A percentile compares a stretch with the other conserved stretches of the same genome.
Evolutionary conservation across 2,797 vertebrate genomes (phyloP).

Genomic region (Darevskia nairensis): DNA sequence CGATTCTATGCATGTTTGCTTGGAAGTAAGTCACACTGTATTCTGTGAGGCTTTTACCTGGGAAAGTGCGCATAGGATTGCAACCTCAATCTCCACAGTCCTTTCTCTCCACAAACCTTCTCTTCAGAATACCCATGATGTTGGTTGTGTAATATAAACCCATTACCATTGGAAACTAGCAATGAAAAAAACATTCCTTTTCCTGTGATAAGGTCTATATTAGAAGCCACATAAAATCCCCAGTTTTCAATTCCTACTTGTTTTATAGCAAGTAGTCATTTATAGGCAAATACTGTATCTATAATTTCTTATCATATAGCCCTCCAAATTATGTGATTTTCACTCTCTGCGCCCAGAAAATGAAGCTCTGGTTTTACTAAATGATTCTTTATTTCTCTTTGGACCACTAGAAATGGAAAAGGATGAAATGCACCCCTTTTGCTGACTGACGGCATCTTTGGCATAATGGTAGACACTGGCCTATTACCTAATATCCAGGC

Average conservation of each 20-base stretch:
- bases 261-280: slow-evolving; percentile 17
- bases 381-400: not conserved
- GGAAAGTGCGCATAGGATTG: not conserved
- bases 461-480: not conserved
- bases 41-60: not conserved
- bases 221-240: not conserved
- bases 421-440: not conserved
- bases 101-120: not conserved
- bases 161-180: not conserved
- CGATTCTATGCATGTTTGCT: not conserved
- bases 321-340: not conserved
- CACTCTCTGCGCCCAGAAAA: not conserved
- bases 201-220: not conserved
- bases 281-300: slow-evolving; percentile 40
- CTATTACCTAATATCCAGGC: not conserved
- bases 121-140: not conserved
- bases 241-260: not conserved
- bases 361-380: not conserved
- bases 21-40: not conserved
- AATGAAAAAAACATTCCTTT: not conserved
- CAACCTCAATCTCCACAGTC: not conserved
- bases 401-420: not conserved
- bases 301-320: slow-evolving; percentile 36
- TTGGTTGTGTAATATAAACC: too few species aligned
- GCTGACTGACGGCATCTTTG: not conserved